Conservation (phyloP, 2,113 vertebrate genomes). For the Bettongia penicillata region DNA sequence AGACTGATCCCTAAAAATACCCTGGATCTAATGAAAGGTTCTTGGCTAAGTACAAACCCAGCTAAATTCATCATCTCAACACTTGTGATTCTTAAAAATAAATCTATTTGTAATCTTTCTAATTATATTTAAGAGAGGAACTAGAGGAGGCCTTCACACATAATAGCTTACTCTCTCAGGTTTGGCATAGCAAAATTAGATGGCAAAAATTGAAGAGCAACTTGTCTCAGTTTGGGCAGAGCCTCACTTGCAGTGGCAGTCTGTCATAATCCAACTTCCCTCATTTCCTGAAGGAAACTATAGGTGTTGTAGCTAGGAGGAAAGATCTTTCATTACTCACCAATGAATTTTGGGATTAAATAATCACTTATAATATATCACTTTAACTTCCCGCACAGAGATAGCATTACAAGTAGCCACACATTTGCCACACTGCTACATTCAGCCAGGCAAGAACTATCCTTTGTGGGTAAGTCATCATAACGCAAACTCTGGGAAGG, state of each 20-base stretch:
- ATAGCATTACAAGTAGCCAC: neutral
- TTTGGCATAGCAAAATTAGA: constrained; percentile 37
- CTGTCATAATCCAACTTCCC: constrained; percentile 64
- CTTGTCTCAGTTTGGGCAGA: constrained; percentile 27
- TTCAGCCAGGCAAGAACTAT: neutral
- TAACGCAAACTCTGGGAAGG: neutral
- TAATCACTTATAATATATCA: neutral
- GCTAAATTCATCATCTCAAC: constrained; percentile 55
- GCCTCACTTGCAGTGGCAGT: constrained; percentile 65
- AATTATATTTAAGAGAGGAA: constrained; percentile 72
- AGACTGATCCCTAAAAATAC: constrained; percentile 32
- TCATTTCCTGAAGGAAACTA: constrained; percentile 36
- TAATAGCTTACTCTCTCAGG: neutral
- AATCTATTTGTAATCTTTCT: constrained; percentile 46
- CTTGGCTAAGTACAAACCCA: constrained; percentile 51
- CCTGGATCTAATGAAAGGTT: constrained; percentile 27
- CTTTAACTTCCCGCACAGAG: neutral
- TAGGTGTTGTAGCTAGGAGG: neutral
- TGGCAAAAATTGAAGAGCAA: constrained; percentile 51
- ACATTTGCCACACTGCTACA: neutral
- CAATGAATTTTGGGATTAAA: neutral
- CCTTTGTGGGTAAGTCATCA: neutral
- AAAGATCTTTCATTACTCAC: neutral
- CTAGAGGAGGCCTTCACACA: constrained; percentile 30
- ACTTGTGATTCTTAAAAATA: constrained; percentile 66